phyloP scores from a whole-genome alignment of 2,113 vertebrate species.

The Pimephales promelas region DNA sequence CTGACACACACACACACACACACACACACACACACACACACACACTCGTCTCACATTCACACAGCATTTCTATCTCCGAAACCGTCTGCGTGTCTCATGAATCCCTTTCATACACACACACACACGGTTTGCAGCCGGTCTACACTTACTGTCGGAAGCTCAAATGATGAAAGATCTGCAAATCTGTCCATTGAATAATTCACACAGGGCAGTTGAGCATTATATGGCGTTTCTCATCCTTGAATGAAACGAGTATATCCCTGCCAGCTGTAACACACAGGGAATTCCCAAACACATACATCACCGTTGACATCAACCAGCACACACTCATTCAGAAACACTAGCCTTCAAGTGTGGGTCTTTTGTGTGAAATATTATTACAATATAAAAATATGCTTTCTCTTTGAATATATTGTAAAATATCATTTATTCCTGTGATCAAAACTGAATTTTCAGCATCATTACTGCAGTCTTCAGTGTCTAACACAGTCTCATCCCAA shows the following conservation, averaged over 20 bases:
- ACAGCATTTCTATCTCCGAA: not conserved
- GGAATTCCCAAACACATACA: not conserved
- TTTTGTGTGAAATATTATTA: not conserved
- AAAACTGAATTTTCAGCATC: not conserved
- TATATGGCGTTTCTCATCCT: not conserved
- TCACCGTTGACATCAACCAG: not conserved
- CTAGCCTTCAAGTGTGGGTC: not conserved
- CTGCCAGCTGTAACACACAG: not conserved
- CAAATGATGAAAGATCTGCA: slow-evolving; percentile 14
- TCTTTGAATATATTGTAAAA: not conserved
- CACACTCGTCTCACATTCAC: not conserved
- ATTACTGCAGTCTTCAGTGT: not conserved
- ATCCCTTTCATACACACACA: not conserved
- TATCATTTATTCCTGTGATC: not conserved
- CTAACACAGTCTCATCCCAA: no score
- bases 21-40: no score
- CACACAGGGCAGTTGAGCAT: slow-evolving; percentile 1
- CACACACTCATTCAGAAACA: not conserved
- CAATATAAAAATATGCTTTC: not conserved
- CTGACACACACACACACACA: not conserved
- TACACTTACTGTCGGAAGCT: not conserved
- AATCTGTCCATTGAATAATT: slow-evolving; percentile 24
- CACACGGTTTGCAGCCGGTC: not conserved
- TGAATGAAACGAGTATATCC: slow-evolving; percentile 11
- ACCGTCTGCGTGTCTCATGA: not conserved